A percentile compares a stretch with the other conserved stretches of the same genome.
Conservation (phyloP, 2,797 vertebrate species). For the Oreochromis grahami region DNA sequence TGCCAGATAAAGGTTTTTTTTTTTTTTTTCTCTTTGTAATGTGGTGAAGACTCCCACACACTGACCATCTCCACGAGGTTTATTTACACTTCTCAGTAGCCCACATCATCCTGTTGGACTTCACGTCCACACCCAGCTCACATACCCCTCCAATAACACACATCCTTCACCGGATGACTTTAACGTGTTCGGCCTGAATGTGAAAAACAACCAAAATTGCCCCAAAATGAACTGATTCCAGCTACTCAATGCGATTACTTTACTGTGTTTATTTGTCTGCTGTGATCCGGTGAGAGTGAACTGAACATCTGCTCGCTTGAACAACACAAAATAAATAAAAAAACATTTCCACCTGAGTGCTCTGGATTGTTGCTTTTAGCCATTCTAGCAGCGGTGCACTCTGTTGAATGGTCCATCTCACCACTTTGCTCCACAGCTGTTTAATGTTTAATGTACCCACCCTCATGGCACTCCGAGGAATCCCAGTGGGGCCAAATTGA, state of each 20-base stretch:
- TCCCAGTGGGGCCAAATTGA: not conserved
- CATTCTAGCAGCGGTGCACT: not conserved
- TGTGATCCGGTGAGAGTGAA: not conserved
- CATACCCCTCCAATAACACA: not conserved
- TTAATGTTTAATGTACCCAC: not conserved
- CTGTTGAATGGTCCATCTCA: not conserved
- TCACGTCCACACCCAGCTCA: not conserved
- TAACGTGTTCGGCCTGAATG: not conserved
- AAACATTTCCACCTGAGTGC: not conserved
- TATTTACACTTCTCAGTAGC: constrained; percentile 2
- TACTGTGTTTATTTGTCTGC: not conserved
- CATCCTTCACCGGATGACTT: not conserved
- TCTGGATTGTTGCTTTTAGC: not conserved
- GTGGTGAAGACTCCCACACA: constrained; percentile 25
- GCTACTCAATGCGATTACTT: not conserved
- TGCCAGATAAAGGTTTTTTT: not conserved
- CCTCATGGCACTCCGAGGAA: not conserved
- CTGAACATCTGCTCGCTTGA: not conserved
- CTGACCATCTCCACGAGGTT: not conserved
- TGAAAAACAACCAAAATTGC: not conserved
- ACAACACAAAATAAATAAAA: not conserved
- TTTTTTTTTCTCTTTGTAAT: not conserved
- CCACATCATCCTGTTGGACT: constrained; percentile 4
- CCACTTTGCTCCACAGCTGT: not conserved
- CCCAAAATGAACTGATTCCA: not conserved